Evolutionary conservation across 2,888 invertebrate genomes (phyloP).

Genomic region (Marasmarcha lunaedactyla): DNA sequence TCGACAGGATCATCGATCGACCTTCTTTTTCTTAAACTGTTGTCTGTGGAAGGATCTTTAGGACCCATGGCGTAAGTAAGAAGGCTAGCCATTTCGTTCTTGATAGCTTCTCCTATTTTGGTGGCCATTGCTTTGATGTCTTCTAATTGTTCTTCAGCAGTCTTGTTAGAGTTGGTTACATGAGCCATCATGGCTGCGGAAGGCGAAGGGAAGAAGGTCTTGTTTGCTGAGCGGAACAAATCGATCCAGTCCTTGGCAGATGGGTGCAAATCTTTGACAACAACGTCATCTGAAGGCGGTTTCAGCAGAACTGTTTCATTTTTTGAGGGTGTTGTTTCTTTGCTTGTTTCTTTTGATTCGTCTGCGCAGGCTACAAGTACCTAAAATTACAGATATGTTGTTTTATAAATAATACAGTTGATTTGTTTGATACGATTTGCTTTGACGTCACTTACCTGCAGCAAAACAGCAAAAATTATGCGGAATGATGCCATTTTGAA

Average conservation of each 20-base stretch:
- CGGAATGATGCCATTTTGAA: slow-evolving; percentile 40
- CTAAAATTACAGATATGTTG: background rate
- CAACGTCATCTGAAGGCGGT: slow-evolving; percentile 21
- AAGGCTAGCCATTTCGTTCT: slow-evolving; percentile 45
- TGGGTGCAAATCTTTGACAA: slow-evolving; percentile 19
- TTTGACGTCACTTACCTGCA: slow-evolving; percentile 36
- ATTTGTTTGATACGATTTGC: slow-evolving; percentile 3
- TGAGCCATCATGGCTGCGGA: slow-evolving; percentile 44
- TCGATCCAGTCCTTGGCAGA: slow-evolving; percentile 28
- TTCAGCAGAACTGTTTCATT: slow-evolving; percentile 8
- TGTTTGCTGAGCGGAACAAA: slow-evolving; percentile 26
- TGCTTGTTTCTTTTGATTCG: slow-evolving; percentile 18
- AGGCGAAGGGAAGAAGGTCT: slow-evolving; percentile 28
- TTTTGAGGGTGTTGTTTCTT: slow-evolving; percentile 12
- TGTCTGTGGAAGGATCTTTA: slow-evolving; percentile 19
- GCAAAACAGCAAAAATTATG: slow-evolving; percentile 37
- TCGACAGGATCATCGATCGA: slow-evolving; percentile 49
- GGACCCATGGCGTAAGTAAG: slow-evolving; percentile 28
- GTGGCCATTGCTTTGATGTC: slow-evolving; percentile 46
- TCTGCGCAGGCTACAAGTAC: background rate
- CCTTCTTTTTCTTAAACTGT: slow-evolving; percentile 33
- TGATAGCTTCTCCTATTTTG: slow-evolving; percentile 36
- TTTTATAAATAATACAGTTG: slow-evolving; percentile 1
- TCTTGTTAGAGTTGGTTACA: slow-evolving; percentile 34
- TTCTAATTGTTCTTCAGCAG: slow-evolving; percentile 46